A percentile compares a stretch with the other conserved stretches of the same genome.
These are phyloP conservation scores for Dipodomys merriami DNA, from an alignment of 2,113 vertebrate species.

Conservation along the genomic window DNA sequence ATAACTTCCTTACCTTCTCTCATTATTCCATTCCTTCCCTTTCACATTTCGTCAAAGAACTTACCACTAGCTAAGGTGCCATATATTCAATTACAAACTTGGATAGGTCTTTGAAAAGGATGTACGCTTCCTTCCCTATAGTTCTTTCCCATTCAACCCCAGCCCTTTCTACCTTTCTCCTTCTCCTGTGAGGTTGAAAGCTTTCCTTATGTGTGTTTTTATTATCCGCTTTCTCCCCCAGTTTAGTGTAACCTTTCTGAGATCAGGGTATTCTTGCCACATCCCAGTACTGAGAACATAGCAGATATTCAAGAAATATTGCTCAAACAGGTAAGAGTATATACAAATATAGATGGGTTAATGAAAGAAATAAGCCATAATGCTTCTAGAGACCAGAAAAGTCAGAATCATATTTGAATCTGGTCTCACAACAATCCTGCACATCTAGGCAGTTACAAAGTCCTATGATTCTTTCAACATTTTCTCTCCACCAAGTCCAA, in stretches of 20 bases:
- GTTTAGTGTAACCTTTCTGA: background rate
- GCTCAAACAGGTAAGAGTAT: background rate
- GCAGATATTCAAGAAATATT: background rate
- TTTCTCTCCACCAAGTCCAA: constrained; percentile 12
- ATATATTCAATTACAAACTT: background rate
- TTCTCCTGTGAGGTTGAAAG: background rate
- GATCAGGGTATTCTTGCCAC: background rate
- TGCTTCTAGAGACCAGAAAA: background rate
- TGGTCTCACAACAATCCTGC: background rate
- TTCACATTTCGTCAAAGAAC: constrained; percentile 39
- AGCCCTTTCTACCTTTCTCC: background rate
- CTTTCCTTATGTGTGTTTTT: background rate
- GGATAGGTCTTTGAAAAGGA: background rate
- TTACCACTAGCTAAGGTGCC: background rate
- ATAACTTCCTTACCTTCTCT: background rate
- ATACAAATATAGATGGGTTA: background rate
- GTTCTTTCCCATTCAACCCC: background rate
- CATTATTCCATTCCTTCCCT: background rate
- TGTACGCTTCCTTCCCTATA: background rate
- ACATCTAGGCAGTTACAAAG: background rate
- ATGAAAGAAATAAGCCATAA: background rate
- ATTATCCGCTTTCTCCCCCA: background rate
- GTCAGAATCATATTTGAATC: background rate
- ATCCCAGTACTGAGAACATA: background rate
- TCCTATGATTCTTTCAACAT: background rate